Conservation (phyloP, 2,888 invertebrate genomes). For the Ctenicera cuprea region DNA sequence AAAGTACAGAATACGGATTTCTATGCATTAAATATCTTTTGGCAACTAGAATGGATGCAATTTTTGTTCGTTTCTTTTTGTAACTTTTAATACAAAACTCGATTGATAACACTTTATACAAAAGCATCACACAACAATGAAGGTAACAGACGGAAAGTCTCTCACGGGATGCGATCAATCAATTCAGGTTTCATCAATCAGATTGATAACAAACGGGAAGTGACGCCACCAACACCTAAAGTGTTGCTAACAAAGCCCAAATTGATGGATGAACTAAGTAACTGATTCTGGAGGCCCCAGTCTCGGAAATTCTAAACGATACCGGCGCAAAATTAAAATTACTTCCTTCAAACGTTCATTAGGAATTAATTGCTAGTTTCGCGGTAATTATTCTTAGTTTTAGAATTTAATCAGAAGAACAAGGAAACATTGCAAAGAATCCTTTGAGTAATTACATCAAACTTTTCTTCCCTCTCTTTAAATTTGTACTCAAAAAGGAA, state of each 20-base stretch:
- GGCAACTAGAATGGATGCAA: background rate
- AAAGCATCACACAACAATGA: constrained; percentile 46
- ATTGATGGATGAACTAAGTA: constrained; percentile 51
- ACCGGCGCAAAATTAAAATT: constrained; percentile 13
- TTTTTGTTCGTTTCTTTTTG: background rate
- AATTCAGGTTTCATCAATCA: constrained; percentile 55
- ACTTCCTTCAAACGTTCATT: background rate
- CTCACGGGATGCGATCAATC: constrained; percentile 54
- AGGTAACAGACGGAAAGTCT: constrained; percentile 50
- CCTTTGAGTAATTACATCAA: constrained; percentile 37
- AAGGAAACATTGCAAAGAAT: constrained; percentile 6
- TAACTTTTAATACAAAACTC: background rate
- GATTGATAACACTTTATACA: constrained; percentile 17
- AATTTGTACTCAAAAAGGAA: constrained; percentile 53
- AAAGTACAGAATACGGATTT: background rate
- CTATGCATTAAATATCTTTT: background rate
- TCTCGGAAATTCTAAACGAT: background rate
- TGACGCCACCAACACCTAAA: constrained; percentile 54
- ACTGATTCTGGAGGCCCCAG: constrained; percentile 37
- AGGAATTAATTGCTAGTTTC: background rate
- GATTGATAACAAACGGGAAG: constrained; percentile 54
- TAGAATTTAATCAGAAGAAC: background rate
- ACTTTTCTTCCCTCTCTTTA: constrained; percentile 41
- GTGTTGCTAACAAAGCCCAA: constrained; percentile 50
- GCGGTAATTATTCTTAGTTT: background rate